Percentiles rank a stretch among this genome's conserved stretches.
These are phyloP conservation scores for Drosophila serrata DNA, from an alignment of 1,140 invertebrate species.

Conservation along the genomic window DNA sequence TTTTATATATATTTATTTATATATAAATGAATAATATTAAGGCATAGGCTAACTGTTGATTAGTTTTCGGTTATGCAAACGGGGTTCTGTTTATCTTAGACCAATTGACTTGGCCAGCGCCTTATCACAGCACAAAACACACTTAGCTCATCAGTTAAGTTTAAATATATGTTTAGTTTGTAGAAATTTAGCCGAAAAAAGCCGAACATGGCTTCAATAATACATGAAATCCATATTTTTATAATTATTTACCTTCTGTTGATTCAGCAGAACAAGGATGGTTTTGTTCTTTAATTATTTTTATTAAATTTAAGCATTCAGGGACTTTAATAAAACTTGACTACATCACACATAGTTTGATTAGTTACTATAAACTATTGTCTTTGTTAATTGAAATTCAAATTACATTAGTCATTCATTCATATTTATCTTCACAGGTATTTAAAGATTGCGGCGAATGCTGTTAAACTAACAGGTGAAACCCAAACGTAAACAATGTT, in stretches of 20 bases:
- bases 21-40: constrained; percentile 52
- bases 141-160: constrained; percentile 19
- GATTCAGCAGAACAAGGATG: neutral
- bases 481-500: constrained; percentile 19
- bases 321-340: constrained; percentile 43
- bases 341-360: constrained; percentile 14
- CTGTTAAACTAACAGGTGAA: constrained; percentile 12
- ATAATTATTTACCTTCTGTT: constrained; percentile 2
- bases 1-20: constrained; percentile 52
- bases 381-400: neutral
- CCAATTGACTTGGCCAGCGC: constrained; percentile 24
- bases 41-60: constrained; percentile 64
- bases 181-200: constrained; percentile 15
- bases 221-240: constrained; percentile 8
- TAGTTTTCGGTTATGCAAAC: constrained; percentile 64
- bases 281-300: constrained; percentile 16
- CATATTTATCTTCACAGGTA: neutral
- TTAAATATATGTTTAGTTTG: constrained; percentile 23
- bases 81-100: constrained; percentile 49
- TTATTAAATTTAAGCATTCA: constrained; percentile 30
- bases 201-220: neutral
- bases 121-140: constrained; percentile 21
- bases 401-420: neutral
- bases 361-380: neutral
- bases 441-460: neutral